Conservation (phyloP, 2,113 vertebrate species). For the Mastomys natalensis region DNA sequence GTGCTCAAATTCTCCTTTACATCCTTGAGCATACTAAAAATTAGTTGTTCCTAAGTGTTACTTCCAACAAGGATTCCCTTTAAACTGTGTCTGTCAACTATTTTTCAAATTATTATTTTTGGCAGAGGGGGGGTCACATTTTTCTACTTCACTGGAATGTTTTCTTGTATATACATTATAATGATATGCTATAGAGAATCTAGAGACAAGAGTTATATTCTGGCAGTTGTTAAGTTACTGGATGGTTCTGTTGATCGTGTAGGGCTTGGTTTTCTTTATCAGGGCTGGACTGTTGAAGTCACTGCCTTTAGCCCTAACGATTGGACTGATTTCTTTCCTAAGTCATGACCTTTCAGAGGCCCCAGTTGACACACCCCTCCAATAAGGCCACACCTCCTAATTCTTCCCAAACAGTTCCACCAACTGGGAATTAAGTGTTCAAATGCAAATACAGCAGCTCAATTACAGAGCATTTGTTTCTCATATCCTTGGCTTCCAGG, state of each 20-base stretch:
- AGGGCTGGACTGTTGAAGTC: neutral
- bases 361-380: neutral
- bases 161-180: neutral
- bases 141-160: neutral
- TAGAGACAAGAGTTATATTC: neutral
- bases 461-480: neutral
- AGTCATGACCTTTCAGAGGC: neutral
- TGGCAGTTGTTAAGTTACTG: neutral
- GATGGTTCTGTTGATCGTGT: neutral
- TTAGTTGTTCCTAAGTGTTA: neutral
- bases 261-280: conserved; percentile 4
- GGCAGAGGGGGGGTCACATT: neutral
- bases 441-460: neutral
- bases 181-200: neutral
- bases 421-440: neutral
- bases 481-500: neutral
- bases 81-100: neutral
- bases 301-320: neutral
- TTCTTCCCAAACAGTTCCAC: neutral
- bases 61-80: neutral
- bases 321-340: neutral
- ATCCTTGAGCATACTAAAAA: conserved; percentile 7
- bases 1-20: neutral
- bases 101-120: neutral
- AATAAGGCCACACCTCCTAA: neutral